Percentiles rank a stretch among this genome's conserved stretches.
These are phyloP conservation scores for Alviniconcha strummeri DNA, from an alignment of 2,888 invertebrate species.

Conservation along the genomic window DNA sequence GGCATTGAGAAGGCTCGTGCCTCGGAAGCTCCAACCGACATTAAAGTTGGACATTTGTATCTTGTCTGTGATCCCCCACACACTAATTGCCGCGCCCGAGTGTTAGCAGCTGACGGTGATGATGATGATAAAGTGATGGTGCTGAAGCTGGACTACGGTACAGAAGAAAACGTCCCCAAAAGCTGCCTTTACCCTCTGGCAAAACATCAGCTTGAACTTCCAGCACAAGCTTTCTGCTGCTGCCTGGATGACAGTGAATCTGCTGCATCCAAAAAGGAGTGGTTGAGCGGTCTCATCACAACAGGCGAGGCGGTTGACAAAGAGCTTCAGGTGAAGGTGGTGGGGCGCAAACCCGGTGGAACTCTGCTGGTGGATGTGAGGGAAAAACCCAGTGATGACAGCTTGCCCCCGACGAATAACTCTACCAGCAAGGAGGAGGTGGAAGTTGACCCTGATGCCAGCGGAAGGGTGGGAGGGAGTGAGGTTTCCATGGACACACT, in stretches of 20 bases:
- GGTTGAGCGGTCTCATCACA: slow-evolving; percentile 35
- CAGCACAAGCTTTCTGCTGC: slow-evolving; percentile 64
- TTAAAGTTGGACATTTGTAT: slow-evolving; percentile 15
- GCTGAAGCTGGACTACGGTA: slow-evolving; percentile 71
- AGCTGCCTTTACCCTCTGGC: slow-evolving; percentile 50
- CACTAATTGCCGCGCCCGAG: slow-evolving; percentile 10
- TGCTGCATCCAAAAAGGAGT: slow-evolving; percentile 20
- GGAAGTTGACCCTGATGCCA: not conserved
- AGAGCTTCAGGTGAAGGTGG: slow-evolving; percentile 35
- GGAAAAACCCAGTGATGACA: not conserved
- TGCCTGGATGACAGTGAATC: slow-evolving; percentile 42
- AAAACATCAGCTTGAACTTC: slow-evolving; percentile 53
- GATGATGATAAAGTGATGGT: slow-evolving; percentile 43
- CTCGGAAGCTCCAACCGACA: not conserved
- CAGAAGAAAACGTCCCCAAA: slow-evolving; percentile 56
- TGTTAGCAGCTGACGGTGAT: not conserved
- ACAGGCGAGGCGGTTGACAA: slow-evolving; percentile 17
- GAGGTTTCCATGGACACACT: slow-evolving; percentile 34
- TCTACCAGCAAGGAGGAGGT: not conserved
- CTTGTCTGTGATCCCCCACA: slow-evolving; percentile 24
- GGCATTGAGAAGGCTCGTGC: slow-evolving; percentile 3
- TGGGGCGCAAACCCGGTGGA: slow-evolving; percentile 37
- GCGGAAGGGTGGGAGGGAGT: not conserved
- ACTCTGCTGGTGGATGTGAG: slow-evolving; percentile 38
- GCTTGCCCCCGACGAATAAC: not conserved